Base-by-base conservation (phyloP, 2,797 vertebrate species). In the Poeciliopsis gracilis region DNA sequence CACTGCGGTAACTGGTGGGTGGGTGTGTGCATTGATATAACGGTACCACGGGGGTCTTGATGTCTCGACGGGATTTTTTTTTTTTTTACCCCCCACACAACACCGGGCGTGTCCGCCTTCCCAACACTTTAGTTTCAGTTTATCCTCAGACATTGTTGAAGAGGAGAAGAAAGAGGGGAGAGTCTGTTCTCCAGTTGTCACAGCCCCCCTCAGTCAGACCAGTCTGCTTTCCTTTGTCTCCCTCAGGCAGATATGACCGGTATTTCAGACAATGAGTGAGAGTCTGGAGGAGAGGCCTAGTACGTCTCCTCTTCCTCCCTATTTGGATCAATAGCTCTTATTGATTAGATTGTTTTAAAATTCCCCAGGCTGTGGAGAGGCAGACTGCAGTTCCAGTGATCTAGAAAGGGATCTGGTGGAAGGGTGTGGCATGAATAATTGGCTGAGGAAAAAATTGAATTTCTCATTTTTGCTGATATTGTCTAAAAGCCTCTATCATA, bases 361-460 rank as follows among this genome's bases (percentile, higher is more conserved):
- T 84, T 66, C 73, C 82, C 74, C 23, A 1, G 83, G 77, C 78
- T 90, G 83, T 90, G 83, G 71, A 49, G 75, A 80, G 89, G 82
- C 82, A 84, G 83, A 57, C 81, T 77, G 81, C 73, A 82, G 81
- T 78, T 78, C 75, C 76, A 66, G 75, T 75, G 77, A 55, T 61
- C 43, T 43, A 45, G 53, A 74, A 70, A 71, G 73, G 81, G 76
- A 45, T 75, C 59, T 78, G 15, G 49, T 77, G 23, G 49, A 53
- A 87, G 94, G 94, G 93, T 93, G 94, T 93, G 94, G 91, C 93
- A 83, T 89, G 81, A 69, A 82, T 86, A 84, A 92, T 78, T 87
- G 73, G 80, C 66, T 45, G 83, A 88, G 81, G 45, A 81, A 83
- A 76, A 25, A 25, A 75, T 6, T 1, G 2, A 9, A 16, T 12